phyloP scores from a whole-genome alignment of 2,113 vertebrate species.

The Beaufortia kweichowensis region DNA sequence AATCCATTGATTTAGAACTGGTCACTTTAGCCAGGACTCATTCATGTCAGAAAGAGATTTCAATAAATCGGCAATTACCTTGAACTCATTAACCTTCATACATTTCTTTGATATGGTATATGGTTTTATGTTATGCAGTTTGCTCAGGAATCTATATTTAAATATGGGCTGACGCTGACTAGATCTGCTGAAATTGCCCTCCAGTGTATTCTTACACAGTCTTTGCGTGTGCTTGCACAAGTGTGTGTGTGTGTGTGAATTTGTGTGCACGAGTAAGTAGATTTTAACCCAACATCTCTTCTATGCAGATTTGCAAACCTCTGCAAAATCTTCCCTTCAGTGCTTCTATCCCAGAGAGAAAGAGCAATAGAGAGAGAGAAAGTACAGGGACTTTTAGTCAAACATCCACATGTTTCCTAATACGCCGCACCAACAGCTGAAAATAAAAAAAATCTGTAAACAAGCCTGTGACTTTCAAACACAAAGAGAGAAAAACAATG shows the following conservation, averaged over 20 bases:
- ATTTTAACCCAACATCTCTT: conserved; percentile 35
- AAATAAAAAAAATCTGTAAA: conserved; percentile 5
- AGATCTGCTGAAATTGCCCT: conserved; percentile 26
- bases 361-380: not conserved
- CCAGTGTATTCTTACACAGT: not conserved
- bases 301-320: conserved; percentile 38
- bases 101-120: conserved; percentile 2
- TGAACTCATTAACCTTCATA: not conserved
- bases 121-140: not conserved
- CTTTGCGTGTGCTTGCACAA: not conserved
- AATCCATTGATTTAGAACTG: not conserved
- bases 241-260: conserved; percentile 32
- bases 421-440: not conserved
- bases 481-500: not conserved
- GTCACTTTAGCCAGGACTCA: not conserved
- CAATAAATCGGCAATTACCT: not conserved
- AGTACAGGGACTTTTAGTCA: not conserved
- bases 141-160: conserved; percentile 34
- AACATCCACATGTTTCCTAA: not conserved
- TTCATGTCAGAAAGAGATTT: not conserved
- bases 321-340: conserved; percentile 18
- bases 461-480: not conserved
- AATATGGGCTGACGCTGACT: conserved; percentile 24
- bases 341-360: not conserved
- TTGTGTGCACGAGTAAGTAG: too few species aligned